Base-by-base conservation (phyloP, 2,113 vertebrate genomes). In the Pedionomus torquatus region DNA sequence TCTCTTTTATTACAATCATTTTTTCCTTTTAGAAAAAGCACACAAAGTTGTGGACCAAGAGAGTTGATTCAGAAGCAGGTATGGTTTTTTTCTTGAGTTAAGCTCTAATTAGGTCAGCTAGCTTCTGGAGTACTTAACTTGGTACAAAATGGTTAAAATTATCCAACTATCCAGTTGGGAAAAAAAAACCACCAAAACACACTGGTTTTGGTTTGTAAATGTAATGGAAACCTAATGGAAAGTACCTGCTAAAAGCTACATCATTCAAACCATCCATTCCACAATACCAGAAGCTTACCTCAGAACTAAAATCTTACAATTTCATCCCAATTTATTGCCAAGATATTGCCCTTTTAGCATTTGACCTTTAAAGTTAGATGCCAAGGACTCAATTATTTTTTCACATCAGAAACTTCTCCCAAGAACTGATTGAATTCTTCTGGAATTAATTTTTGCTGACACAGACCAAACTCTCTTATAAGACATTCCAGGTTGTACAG, bases 371-470 rank as follows among this genome's bases (percentile, higher is more conserved):
- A 89, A 97, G 97, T 87, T 97, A 88, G 92, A 85, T 97, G 98
- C 97, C 97, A 98, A 96, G 95, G 95, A 96, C 97, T 98, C 98
- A 97, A 97, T 98, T 98, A 98, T 97, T 97, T 98, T 94, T 89
- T 97, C 85, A 97, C 90, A 96, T 86, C 84, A 94, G 84, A 96
- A 95, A 97, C 93, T 95, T 97, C 96, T 98, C 96, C 72, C 79
- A 90, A 84, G 86, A 95, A 95, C 94, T 96, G 93, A 97, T 94
- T 98, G 94, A 97, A 96, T 98, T 98, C 88, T 98, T 97, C 90
- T 97, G 89, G 87, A 95, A 95, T 91, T 64, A 25, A 81, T 92
- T 91, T 94, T 89, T 95, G 81, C 93, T 97, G 84, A 95, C 92
- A 79, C 23, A 57, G 55, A 96, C 46, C 39, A 72, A 87, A 95